Evolutionary conservation across 1,140 invertebrate genomes (phyloP).

Genomic region (Cydia splendana): DNA sequence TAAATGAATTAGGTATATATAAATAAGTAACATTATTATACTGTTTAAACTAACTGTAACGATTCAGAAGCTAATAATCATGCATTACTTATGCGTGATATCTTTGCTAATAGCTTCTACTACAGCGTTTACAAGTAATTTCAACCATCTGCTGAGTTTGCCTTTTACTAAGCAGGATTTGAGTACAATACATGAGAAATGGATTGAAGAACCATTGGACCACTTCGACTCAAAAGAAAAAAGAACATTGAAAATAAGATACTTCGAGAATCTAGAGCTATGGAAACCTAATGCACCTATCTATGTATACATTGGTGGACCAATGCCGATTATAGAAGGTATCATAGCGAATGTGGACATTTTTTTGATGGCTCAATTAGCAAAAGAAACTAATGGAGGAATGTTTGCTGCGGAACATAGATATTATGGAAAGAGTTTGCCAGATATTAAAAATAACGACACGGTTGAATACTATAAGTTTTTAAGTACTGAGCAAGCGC

Average conservation of each 20-base stretch:
- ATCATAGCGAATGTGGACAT: constrained; percentile 32
- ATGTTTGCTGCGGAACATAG: constrained; percentile 85
- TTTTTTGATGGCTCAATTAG: constrained; percentile 57
- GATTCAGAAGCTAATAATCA: neutral
- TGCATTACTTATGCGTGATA: neutral
- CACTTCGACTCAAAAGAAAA: constrained; percentile 34
- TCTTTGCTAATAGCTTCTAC: neutral
- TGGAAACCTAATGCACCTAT: constrained; percentile 77
- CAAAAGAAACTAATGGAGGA: constrained; percentile 66
- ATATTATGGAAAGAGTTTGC: constrained; percentile 89
- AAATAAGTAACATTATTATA: neutral
- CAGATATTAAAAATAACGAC: constrained; percentile 78
- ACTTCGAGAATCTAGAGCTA: constrained; percentile 30
- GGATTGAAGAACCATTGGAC: constrained; percentile 36
- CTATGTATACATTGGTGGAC: constrained; percentile 82
- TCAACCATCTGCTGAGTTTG: neutral
- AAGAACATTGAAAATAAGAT: constrained; percentile 37
- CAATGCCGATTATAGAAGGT: constrained; percentile 42
- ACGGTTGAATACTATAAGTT: constrained; percentile 80
- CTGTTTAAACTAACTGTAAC: neutral
- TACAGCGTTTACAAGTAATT: neutral
- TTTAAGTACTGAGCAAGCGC: constrained; percentile 85
- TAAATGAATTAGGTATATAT: neutral
- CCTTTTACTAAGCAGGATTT: neutral
- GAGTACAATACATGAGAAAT: neutral